Evolutionary conservation across 2,113 vertebrate species (phyloP).

Genomic region (Pontoporia blainvillei): DNA sequence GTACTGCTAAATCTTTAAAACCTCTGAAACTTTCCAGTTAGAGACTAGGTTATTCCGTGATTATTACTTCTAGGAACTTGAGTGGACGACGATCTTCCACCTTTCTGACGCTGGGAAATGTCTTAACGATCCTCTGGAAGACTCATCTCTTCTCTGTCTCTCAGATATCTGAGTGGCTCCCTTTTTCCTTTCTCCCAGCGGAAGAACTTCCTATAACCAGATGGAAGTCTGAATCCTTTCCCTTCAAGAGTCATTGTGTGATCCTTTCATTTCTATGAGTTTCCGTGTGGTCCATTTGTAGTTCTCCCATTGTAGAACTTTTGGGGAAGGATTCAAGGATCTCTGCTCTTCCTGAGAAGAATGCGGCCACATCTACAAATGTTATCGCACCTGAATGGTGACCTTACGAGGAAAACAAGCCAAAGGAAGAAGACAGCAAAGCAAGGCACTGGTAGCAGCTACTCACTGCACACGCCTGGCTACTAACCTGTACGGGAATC

Average conservation of each 20-base stretch:
- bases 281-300: not conserved
- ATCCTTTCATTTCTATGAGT: not conserved
- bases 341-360: not conserved
- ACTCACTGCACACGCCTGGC: not conserved
- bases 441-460: not conserved
- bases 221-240: not conserved
- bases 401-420: not conserved
- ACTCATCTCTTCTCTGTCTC: not conserved
- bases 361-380: not conserved
- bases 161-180: not conserved
- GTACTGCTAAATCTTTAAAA: not conserved
- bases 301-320: not conserved
- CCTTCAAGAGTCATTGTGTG: not conserved
- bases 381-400: not conserved
- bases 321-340: not conserved
- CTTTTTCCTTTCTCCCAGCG: not conserved
- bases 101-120: not conserved
- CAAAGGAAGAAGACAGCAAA: not conserved
- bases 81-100: not conserved
- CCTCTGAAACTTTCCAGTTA: not conserved
- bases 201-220: not conserved
- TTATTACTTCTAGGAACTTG: not conserved
- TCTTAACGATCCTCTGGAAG: not conserved
- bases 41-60: not conserved
- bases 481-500: not conserved